Conservation (phyloP, 2,797 vertebrate species). For the Centropyge bicolor region DNA sequence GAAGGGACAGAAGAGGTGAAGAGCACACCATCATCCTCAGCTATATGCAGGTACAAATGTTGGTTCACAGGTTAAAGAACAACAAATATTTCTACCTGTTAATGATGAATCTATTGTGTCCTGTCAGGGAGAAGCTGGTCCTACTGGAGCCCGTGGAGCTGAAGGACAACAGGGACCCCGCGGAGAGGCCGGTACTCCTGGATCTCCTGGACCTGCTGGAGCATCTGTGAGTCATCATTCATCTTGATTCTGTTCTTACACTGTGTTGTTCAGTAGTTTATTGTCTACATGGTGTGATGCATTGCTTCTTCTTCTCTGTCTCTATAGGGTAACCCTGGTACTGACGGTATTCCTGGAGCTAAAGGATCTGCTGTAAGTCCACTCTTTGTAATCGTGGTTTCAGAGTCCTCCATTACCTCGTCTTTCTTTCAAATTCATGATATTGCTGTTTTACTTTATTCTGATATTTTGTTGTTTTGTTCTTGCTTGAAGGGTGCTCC, state of each 20-base stretch:
- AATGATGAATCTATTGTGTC: constrained; percentile 14
- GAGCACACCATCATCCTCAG: background rate
- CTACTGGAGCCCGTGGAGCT: constrained; percentile 92
- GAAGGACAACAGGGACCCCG: constrained; percentile 95
- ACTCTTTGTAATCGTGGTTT: background rate
- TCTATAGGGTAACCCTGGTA: constrained; percentile 94
- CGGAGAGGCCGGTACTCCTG: constrained; percentile 94
- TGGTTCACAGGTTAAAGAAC: background rate
- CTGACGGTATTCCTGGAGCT: constrained; percentile 95
- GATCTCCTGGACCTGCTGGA: constrained; percentile 94
- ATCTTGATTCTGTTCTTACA: constrained; percentile 62
- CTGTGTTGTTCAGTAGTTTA: background rate
- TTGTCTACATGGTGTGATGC: constrained; percentile 3
- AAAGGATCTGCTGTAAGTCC: constrained; percentile 96
- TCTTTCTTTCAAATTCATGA: constrained; percentile 8
- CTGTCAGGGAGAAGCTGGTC: constrained; percentile 95
- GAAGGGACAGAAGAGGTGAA: background rate
- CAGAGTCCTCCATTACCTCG: background rate
- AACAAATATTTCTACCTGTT: background rate
- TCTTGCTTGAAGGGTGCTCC: constrained; percentile 87
- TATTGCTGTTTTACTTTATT: constrained; percentile 16
- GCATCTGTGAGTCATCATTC: constrained; percentile 82
- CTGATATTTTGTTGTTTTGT: constrained; percentile 32
- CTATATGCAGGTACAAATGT: background rate
- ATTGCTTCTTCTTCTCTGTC: constrained; percentile 26